A percentile compares a stretch with the other conserved stretches of the same genome.
Evolutionary conservation across 2,888 invertebrate species (phyloP).

Genomic region (Autographa pulchrina): DNA sequence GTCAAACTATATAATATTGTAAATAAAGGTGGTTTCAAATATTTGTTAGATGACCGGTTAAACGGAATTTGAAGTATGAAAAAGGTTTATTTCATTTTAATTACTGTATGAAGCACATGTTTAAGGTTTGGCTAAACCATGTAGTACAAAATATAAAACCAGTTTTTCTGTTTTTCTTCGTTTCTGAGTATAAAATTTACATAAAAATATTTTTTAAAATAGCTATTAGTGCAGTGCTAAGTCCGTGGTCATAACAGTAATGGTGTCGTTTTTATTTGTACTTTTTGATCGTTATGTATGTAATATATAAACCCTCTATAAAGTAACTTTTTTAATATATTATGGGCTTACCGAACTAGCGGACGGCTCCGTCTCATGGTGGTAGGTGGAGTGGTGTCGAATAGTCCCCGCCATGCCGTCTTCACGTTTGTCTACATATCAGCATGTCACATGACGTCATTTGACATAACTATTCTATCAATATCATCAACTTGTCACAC

Average conservation of each 20-base stretch:
- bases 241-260: constrained; percentile 1
- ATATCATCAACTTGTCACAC: constrained; percentile 25
- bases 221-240: not conserved
- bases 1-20: constrained; percentile 4
- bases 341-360: constrained; percentile 77
- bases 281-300: not conserved
- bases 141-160: too few relatives aligned
- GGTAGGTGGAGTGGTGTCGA: constrained; percentile 82
- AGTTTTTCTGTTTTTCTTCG: too few relatives aligned
- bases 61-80: not conserved
- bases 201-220: not conserved
- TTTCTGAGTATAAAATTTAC: not conserved
- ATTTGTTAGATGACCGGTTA: not conserved
- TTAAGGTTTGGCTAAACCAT: too few relatives aligned
- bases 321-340: not conserved
- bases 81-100: not conserved
- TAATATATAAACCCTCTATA: not conserved
- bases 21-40: not conserved
- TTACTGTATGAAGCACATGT: not conserved
- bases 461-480: constrained; percentile 14
- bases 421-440: constrained; percentile 60
- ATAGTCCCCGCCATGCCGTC: constrained; percentile 84
- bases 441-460: constrained; percentile 54
- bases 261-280: not conserved
- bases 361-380: constrained; percentile 80